Base-by-base conservation (phyloP, 1,140 invertebrate species). In the Hyles euphorbiae region DNA sequence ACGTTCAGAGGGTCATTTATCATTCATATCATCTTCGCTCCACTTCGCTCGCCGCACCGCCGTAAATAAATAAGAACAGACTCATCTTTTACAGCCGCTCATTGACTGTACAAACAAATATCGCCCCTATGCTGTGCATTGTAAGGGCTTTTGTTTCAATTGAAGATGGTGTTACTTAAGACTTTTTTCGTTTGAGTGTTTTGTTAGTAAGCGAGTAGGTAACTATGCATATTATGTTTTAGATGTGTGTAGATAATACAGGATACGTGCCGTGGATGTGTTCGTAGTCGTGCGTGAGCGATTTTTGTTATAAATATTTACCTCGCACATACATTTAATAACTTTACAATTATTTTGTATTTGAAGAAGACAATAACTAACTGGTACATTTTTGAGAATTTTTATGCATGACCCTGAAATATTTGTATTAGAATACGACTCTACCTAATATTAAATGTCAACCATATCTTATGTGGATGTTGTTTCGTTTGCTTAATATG, bases 1-100 rank as follows among this genome's bases (percentile, higher is more conserved):
- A 63, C 68, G 69, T 74, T 78, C 78, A 60, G 81, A 81, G 83
- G 86, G 86, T 88, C 86, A 88, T 88, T 88, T 88, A 88, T 88
- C 84, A 88, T 88, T 88, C 82, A 88, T 88, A 88, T 88, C 86
- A 87, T 88, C 86, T 88, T 87, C 83, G 86, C 84, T 88, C 86
- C 84, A 88, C 83, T 88, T 88, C 86, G 83, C 83, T 86, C 84
- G 81, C 86, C 84, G 83, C 86, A 84, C 81, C 84, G 82, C 75
- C 83, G 83, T 88, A 87, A 88, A 88, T 88, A 88, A 88, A 88
- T 88, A 87, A 87, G 86, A 87, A 88, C 86, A 88, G 82, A 83
- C 78, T 84, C 86, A 87, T 88, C 86, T 88, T 88, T 86, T 86
- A 86, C 83, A 85, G 83, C 78, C 81, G 72, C 57, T 67, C 74